phyloP scores from a whole-genome alignment of 2,797 vertebrate species.

The Distichodus sexfasciatus region DNA sequence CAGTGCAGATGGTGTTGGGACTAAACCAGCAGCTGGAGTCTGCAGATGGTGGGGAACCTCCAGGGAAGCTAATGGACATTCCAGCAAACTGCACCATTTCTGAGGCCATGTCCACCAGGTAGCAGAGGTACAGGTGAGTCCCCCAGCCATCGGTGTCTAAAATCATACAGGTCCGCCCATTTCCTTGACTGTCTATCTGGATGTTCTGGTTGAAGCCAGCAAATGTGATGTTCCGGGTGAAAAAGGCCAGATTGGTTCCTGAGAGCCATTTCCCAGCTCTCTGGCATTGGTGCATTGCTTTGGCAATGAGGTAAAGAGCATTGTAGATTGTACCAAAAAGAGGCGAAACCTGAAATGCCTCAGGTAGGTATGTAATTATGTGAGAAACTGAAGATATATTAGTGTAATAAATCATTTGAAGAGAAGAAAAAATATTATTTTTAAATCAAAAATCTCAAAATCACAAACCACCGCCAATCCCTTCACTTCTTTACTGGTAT shows the following conservation, averaged over 20 bases:
- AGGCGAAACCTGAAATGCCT: conserved; percentile 79
- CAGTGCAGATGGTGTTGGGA: conserved; percentile 72
- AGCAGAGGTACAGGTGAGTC: conserved; percentile 76
- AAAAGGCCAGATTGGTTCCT: conserved; percentile 76
- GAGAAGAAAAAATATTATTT: no score
- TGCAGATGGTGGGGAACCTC: conserved; percentile 71
- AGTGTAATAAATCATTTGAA: neutral
- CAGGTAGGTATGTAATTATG: neutral
- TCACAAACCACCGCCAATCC: no score
- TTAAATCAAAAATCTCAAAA: no score
- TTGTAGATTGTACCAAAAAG: conserved; percentile 95
- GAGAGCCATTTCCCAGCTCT: conserved; percentile 70
- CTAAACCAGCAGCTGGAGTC: conserved; percentile 91
- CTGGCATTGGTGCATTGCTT: conserved; percentile 77
- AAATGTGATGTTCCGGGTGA: conserved; percentile 81
- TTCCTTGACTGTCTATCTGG: conserved; percentile 73
- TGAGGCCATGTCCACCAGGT: conserved; percentile 72
- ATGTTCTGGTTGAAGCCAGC: conserved; percentile 84
- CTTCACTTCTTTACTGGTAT: no score
- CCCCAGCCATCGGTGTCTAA: conserved; percentile 81
- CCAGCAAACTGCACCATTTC: conserved; percentile 70
- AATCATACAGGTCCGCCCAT: conserved; percentile 78
- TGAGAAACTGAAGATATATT: conserved; percentile 9
- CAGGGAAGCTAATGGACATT: conserved; percentile 79
- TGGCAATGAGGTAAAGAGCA: conserved; percentile 85